Conservation (phyloP, 2,797 vertebrate species). For the Chloroceryle inda region DNA sequence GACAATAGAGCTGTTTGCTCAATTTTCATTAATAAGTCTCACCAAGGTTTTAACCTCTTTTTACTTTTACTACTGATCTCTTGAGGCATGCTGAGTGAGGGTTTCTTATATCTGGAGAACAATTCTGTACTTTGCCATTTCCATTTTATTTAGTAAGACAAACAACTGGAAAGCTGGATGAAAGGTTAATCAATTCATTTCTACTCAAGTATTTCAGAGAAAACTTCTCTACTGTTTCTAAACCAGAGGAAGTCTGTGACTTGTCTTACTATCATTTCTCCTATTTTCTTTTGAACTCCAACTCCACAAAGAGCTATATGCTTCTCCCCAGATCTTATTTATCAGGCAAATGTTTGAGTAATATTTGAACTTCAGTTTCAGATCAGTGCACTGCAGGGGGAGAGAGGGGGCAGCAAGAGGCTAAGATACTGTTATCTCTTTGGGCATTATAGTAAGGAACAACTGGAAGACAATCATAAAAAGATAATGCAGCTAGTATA, state of each 20-base stretch:
- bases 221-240: background rate
- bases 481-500: conserved; percentile 39
- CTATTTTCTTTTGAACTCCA: background rate
- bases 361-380: background rate
- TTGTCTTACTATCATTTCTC: background rate
- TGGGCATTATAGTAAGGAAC: background rate
- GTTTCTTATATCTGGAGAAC: background rate
- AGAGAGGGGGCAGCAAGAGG: no score
- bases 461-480: conserved; percentile 33
- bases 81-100: background rate
- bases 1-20: conserved; percentile 15
- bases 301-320: background rate
- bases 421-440: background rate
- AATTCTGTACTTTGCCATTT: background rate
- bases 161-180: background rate
- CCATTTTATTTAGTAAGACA: conserved; percentile 19
- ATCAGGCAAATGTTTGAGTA: background rate
- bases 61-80: background rate
- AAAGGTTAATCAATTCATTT: background rate
- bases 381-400: background rate
- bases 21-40: conserved; percentile 53
- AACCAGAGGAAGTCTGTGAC: background rate
- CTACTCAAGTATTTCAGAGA: background rate
- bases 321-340: background rate
- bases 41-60: conserved; percentile 25